These are phyloP conservation scores for Phrynosoma platyrhinos DNA, from an alignment of 2,113 vertebrate species.

Conservation along the genomic window DNA sequence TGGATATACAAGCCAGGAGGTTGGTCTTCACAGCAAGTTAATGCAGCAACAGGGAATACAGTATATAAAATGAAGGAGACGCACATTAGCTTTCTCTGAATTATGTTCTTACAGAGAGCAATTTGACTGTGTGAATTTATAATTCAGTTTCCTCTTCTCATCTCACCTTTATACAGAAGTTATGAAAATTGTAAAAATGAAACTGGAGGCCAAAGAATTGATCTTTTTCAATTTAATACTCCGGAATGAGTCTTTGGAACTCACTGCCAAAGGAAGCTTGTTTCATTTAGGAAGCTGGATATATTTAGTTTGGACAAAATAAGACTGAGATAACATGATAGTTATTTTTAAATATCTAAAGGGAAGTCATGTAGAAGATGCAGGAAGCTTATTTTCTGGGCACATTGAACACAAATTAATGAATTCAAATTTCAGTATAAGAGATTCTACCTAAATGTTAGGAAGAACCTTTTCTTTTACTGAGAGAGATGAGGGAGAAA, in stretches of 20 bases:
- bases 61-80: neutral
- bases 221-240: neutral
- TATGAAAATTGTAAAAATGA: neutral
- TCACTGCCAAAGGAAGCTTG: neutral
- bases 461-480: no score
- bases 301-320: no score
- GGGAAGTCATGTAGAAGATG: no score
- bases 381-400: no score
- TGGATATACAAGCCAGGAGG: neutral
- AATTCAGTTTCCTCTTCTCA: neutral
- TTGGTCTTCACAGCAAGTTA: neutral
- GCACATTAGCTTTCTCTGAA: neutral
- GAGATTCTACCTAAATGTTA: no score
- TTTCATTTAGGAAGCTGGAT: neutral
- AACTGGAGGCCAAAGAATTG: neutral
- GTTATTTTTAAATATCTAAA: no score
- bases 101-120: neutral
- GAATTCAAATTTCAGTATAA: no score
- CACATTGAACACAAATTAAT: no score
- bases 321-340: no score
- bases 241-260: neutral
- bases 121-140: neutral
- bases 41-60: neutral
- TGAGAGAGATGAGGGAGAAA: no score
- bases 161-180: neutral